Evolutionary conservation across 2,888 invertebrate species (phyloP).

Genomic region (Cryptus armator): DNA sequence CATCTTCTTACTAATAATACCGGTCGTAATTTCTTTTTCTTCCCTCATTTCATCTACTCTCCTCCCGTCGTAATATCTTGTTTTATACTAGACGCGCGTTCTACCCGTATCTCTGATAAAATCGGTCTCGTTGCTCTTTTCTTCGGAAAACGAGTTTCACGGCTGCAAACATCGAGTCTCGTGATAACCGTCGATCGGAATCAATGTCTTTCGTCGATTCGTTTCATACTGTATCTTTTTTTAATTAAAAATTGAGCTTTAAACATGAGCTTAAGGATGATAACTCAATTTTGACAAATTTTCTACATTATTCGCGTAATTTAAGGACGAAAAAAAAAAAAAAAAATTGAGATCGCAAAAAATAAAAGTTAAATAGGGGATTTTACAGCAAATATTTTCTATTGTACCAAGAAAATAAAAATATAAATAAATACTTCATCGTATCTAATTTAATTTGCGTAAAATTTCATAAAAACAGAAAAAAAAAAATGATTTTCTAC

Average conservation of each 20-base stretch:
- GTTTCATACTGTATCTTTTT: background rate
- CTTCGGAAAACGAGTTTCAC: constrained; percentile 27
- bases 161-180: background rate
- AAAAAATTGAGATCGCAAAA: no score
- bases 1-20: constrained; percentile 57
- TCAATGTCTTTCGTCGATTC: constrained; percentile 31
- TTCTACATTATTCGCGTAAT: no score
- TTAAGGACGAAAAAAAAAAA: no score
- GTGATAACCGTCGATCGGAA: constrained; percentile 18
- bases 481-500: no score
- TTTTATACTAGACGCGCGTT: constrained; percentile 68
- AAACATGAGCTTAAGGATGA: background rate
- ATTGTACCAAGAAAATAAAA: no score
- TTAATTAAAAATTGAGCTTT: background rate
- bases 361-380: no score
- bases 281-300: no score
- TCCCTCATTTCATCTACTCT: constrained; percentile 47
- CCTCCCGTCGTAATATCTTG: constrained; percentile 73
- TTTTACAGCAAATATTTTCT: no score
- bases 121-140: constrained; percentile 34
- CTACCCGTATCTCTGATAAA: constrained; percentile 50
- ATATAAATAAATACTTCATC: no score
- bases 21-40: constrained; percentile 31
- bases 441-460: no score
- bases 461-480: no score